Base-by-base conservation (phyloP, 2,113 vertebrate species). In the Cryptoleucopteryx plumbea region DNA sequence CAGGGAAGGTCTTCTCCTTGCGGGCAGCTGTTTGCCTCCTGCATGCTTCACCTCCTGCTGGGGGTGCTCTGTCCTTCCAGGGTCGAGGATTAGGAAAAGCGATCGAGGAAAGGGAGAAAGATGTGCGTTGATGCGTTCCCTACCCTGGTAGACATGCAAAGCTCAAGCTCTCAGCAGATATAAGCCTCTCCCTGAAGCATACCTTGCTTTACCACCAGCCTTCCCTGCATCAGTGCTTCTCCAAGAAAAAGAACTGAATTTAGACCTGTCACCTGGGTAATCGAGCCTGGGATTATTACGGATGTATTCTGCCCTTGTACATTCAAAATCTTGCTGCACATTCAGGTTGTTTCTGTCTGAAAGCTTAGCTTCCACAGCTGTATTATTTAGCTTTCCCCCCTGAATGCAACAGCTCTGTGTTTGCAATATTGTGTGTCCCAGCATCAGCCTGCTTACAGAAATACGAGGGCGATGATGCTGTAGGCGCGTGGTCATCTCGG, bases 401-500 rank as follows among this genome's bases (percentile, higher is more conserved):
- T 6, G 9, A 66, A 47, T 0, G 3, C 14, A 43, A 6, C 42
- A 62, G 55, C 23, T 52, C 52, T 45, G 45, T 5, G 23, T 52
- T 32, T 12, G 34, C 25, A 13, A 7, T 22, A 36, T 13, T 4
- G 7, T 25, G 17, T 29, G 45, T 61, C 40, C 38, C 40, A 23
- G 19, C 34, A 5, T 13, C 56, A 65, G 10, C 14, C 31, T 9
- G 2, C 36, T 52, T 38, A 8, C 11, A 32, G 82, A 42, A 52
- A 43, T 26, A 13, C 29, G 7, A 27, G 29, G 20, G 23, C 52
- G 38, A 45, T 0, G 6, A 26, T n/a, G 34, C 25, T 13, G 32
- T 14, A 26, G 34, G 23, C 0, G 1, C 0, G 0, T 0, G 0
- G 23, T 29, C 38, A 32, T 11, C 43, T 38, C 1, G 1, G 13